These are phyloP conservation scores for Hylia prasina DNA, from an alignment of 2,113 vertebrate genomes.

Conservation along the genomic window DNA sequence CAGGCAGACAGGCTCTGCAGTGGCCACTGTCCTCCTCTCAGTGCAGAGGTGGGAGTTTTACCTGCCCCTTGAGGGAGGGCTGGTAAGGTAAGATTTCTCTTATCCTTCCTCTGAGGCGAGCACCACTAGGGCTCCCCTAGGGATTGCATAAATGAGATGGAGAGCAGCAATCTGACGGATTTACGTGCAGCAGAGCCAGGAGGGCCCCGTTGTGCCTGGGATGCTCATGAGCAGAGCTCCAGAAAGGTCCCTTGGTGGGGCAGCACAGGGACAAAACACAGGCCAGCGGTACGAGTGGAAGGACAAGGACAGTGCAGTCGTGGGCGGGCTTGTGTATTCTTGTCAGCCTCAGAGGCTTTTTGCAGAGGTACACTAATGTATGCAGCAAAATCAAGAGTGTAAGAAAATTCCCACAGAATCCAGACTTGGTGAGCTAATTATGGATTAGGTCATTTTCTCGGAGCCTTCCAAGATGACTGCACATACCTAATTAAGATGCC, in stretches of 20 bases:
- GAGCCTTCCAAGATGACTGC: constrained; percentile 39
- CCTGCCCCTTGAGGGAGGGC: not conserved
- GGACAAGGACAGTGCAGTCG: not conserved
- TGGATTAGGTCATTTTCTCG: constrained; percentile 30
- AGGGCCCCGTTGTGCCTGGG: not conserved
- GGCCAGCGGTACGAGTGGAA: accelerated
- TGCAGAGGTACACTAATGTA: not conserved
- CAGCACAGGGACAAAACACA: not conserved
- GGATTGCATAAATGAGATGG: not conserved
- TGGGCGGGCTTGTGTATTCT: not conserved
- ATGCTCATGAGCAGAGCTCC: not conserved
- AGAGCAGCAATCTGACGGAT: not conserved
- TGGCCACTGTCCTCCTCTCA: not conserved
- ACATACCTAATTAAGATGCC: constrained; percentile 3
- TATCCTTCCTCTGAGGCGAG: not conserved
- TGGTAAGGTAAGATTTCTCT: not conserved
- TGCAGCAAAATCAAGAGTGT: not conserved
- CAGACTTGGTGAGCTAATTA: not conserved
- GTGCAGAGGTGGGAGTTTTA: not conserved
- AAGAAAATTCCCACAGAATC: not conserved
- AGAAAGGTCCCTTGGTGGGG: not conserved
- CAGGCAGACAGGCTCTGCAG: not conserved
- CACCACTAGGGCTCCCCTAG: not conserved
- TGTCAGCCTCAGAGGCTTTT: not conserved
- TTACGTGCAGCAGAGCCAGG: not conserved